Conservation (phyloP, 1,140 invertebrate genomes). For the Caenorhabditis remanei region DNA sequence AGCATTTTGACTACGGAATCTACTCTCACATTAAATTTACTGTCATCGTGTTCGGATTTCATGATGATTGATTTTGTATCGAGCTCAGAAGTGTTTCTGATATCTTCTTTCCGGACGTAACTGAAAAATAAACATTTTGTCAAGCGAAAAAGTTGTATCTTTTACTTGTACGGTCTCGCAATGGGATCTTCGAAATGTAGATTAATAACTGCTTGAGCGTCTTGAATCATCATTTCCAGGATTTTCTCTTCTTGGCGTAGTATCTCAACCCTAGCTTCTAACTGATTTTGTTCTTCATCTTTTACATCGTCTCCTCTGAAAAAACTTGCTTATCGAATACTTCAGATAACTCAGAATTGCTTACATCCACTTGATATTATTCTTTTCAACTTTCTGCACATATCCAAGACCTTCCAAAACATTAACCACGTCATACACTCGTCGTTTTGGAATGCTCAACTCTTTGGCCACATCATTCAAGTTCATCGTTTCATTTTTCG, state of each 20-base stretch:
- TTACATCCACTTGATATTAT: slow-evolving; percentile 49
- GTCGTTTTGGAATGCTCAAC: slow-evolving; percentile 36
- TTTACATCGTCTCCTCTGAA: background rate
- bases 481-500: slow-evolving; percentile 16
- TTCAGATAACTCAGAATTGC: background rate
- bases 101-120: slow-evolving; percentile 17
- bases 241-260: slow-evolving; percentile 19
- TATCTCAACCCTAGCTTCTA: background rate
- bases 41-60: background rate
- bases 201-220: slow-evolving; percentile 3
- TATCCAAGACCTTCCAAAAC: slow-evolving; percentile 21
- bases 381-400: slow-evolving; percentile 47
- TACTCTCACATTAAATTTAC: background rate
- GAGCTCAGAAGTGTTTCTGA: background rate
- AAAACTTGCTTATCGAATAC: background rate
- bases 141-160: background rate
- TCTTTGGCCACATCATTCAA: slow-evolving; percentile 43
- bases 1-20: background rate
- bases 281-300: background rate
- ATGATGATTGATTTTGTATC: slow-evolving; percentile 27
- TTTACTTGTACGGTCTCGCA: slow-evolving; percentile 17
- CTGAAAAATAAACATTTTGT: background rate
- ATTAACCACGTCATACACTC: slow-evolving; percentile 39
- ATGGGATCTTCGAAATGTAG: slow-evolving; percentile 34
- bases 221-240: slow-evolving; percentile 13